Evolutionary conservation across 2,113 vertebrate species (phyloP).

Genomic region (Pelecanus crispus): DNA sequence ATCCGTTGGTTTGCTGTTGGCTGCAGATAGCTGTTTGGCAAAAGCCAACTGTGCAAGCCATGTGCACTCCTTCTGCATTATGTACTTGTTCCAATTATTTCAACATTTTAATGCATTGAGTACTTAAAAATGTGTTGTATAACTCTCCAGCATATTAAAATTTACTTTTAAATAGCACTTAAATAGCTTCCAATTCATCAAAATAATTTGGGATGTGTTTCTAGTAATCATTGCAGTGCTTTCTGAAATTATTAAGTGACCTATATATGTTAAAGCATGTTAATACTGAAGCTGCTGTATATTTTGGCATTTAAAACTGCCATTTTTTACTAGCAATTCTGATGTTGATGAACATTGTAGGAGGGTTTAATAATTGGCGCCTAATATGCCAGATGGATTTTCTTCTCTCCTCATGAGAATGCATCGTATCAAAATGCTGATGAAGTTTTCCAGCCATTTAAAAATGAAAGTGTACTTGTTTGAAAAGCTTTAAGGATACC

Average conservation of each 20-base stretch:
- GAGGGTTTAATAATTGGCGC: background rate
- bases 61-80: background rate
- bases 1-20: background rate
- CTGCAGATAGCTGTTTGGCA: background rate
- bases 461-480: background rate
- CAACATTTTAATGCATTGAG: background rate
- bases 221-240: background rate
- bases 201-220: slow-evolving; percentile 8
- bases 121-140: background rate
- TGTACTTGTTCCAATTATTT: background rate
- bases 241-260: background rate
- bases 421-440: background rate
- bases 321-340: background rate
- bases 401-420: background rate
- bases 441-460: background rate
- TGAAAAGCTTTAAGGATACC: background rate
- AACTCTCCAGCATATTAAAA: background rate
- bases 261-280: background rate
- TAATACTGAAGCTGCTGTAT: background rate
- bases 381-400: slow-evolving; percentile 2
- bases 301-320: slow-evolving; percentile 16
- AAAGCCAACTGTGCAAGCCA: background rate
- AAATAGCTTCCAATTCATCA: slow-evolving; percentile 8
- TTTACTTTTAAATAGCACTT: background rate
- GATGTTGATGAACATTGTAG: slow-evolving; percentile 7